Base-by-base conservation (phyloP, 2,113 vertebrate genomes). In the Rhea pennata region DNA sequence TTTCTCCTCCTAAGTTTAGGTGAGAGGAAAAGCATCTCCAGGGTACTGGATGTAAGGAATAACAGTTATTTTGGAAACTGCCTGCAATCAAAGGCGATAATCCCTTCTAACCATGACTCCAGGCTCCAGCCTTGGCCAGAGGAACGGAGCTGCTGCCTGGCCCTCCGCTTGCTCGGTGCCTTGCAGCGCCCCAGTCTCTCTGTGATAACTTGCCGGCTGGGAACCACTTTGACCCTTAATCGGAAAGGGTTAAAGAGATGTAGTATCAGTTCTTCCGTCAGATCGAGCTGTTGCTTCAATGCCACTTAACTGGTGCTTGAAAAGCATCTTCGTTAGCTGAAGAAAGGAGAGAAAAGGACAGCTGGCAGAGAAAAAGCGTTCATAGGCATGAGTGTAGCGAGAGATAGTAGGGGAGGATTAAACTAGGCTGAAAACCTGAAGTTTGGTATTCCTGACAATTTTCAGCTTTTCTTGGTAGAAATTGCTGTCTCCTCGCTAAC, bases 331-430 rank as follows among this genome's bases (percentile, higher is more conserved):
- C 48, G 0, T 23, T 36, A 61, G 29, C 29, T 48, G 62, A 82
- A 88, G 44, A 53, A 12, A 1, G 1, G 15, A 46, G 33, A 39
- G 22, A 4, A 39, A 50, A 42, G 44, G 42, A 14, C n/a, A 40
- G 46, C 44, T 39, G 65, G 15, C 5, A 1, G 0, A 29, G n/a
- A 8, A 29, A 46, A 40, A 72, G 66, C 15, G 3, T 46, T 10
- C 0, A 0, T 13, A 4, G 23, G 36, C 0, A 0, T 4, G 31
- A 15, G 12, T 6, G 13, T 9, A 27, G 56, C 2, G 10, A 27
- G 53, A 76, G 24, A 13, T 5, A 42, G 5, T 3, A 42, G 36
- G 1, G 12, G 33, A 44, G 36, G 11, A 17, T 66, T 50, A 74
- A 48, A n/a, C 6, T 5, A 19, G 21, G 26, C 7, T 74, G 40